phyloP scores from a whole-genome alignment of 2,888 invertebrate genomes.

The Acronicta psi region DNA sequence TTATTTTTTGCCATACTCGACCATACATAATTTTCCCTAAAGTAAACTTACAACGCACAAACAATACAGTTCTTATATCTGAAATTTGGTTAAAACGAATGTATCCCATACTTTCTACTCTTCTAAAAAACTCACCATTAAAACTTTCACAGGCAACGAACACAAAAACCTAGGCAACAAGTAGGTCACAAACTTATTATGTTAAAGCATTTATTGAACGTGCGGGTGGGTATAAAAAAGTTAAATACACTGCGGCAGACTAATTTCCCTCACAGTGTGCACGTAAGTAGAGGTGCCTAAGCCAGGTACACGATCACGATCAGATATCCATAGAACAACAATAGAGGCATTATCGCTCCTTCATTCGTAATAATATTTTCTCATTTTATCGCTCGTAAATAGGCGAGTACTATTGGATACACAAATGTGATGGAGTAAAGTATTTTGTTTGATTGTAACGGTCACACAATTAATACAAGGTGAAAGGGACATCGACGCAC shows the following conservation, averaged over 20 bases:
- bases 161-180: constrained; percentile 33
- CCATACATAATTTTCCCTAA: no score
- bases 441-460: neutral
- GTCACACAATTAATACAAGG: neutral
- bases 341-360: constrained; percentile 44
- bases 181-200: constrained; percentile 51
- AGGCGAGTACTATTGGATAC: constrained; percentile 22
- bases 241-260: constrained; percentile 49
- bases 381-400: constrained; percentile 32
- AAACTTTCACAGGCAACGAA: constrained; percentile 17
- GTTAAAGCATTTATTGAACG: constrained; percentile 34
- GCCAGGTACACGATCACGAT: constrained; percentile 13
- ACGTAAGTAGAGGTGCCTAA: constrained; percentile 19
- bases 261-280: constrained; percentile 36
- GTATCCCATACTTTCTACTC: neutral
- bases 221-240: constrained; percentile 14
- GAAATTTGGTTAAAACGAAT: neutral
- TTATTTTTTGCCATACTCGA: no score
- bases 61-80: neutral
- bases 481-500: no score
- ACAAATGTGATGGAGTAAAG: constrained; percentile 5
- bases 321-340: constrained; percentile 39
- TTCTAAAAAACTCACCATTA: neutral
- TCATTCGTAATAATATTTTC: constrained; percentile 34
- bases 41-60: no score